These are phyloP conservation scores for Helicolenus hilgendorfi DNA, from an alignment of 2,797 vertebrate species.

Conservation along the genomic window DNA sequence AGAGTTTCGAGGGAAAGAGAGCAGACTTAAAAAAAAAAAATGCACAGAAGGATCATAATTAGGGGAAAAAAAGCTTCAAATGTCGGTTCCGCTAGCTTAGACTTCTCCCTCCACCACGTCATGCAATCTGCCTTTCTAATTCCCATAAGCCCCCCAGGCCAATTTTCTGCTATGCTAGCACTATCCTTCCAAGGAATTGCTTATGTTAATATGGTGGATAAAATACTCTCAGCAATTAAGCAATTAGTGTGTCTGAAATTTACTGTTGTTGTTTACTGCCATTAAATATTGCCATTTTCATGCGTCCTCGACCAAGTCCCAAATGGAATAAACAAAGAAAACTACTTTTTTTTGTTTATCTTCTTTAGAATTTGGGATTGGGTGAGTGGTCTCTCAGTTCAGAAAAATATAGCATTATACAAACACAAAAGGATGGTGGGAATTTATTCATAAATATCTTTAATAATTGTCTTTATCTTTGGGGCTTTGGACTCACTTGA, in stretches of 20 bases:
- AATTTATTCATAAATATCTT: background rate
- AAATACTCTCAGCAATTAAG: constrained; percentile 94
- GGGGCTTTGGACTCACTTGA: background rate
- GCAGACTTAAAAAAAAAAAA: constrained; percentile 59
- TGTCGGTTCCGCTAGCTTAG: constrained; percentile 94
- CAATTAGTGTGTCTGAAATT: constrained; percentile 94
- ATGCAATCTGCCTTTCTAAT: constrained; percentile 92
- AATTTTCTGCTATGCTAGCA: constrained; percentile 96
- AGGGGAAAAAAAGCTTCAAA: constrained; percentile 89
- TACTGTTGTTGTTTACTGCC: constrained; percentile 82
- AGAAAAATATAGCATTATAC: background rate
- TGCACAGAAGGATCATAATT: constrained; percentile 91
- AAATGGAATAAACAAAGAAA: constrained; percentile 45
- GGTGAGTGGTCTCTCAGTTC: background rate
- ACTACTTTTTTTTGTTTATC: background rate
- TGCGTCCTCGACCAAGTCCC: constrained; percentile 57
- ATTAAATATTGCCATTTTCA: constrained; percentile 86
- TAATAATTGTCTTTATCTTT: background rate
- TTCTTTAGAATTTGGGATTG: background rate
- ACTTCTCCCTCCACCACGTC: constrained; percentile 89
- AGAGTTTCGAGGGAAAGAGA: constrained; percentile 61
- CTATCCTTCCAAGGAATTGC: constrained; percentile 91
- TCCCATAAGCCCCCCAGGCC: constrained; percentile 93
- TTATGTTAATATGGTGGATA: constrained; percentile 93
- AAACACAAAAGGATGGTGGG: background rate